Base-by-base conservation (phyloP, 1,140 invertebrate genomes). In the Drosophila pruinosa region DNA sequence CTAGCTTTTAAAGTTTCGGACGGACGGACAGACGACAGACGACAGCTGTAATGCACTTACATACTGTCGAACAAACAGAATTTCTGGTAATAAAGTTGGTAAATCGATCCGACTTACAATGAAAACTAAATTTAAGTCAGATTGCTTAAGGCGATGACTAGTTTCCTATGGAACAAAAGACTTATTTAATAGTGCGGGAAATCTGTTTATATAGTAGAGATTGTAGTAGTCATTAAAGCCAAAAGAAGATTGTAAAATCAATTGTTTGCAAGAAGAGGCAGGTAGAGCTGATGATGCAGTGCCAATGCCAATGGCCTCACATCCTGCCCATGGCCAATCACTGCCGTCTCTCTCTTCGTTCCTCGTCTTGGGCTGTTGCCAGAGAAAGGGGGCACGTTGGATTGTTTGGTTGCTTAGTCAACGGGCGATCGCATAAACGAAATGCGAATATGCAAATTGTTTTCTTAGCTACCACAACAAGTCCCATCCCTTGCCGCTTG, bases 391-490 rank as follows among this genome's bases (percentile, higher is more conserved):
- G 15, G 17, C 8, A 8, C 2, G 47, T 31, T 26, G 21, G 50
- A 15, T 38, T 14, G 31, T 36, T 73, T 50, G 64, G 79, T 82
- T 83, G 79, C 79, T 83, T 79, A 75, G 79, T 77, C 61, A 82
- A 82, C 75, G 61, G 64, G 38, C 59, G 52, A 65, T 65, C 74
- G 50, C 45, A 68, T 53, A 57, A 47, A 41, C 54, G 63, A 71
- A 68, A 59, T 64, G 45, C 31, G 59, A 58, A 67, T 73, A 73
- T 74, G 45, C 47, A 80, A 81, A 86, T 81, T 88, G 77, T 88
- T 86, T 85, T 85, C 70, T 65, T 86, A 68, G 76, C 64, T 71
- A 80, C 76, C 68, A 57, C 36, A 56, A 57, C 43, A 62, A 78
- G 39, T 57, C 7, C 31, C 53, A 31, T 26, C 36, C 56, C 64